Conservation (phyloP, 2,797 vertebrate genomes). For the Antrozous pallidus region DNA sequence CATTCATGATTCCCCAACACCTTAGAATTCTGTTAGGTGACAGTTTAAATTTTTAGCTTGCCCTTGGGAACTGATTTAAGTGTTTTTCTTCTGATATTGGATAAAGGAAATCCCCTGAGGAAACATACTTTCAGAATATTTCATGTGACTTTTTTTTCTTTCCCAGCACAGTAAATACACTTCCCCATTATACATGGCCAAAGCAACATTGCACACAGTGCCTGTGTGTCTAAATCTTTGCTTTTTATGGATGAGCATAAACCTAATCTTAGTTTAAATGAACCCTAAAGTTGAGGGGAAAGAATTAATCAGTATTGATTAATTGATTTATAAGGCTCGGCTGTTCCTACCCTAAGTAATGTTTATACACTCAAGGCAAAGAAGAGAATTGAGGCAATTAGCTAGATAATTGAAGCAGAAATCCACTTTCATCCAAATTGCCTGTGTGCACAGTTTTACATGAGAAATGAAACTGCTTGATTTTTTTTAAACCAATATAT, state of each 20-base stretch:
- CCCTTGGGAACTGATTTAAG: background rate
- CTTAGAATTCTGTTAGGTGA: background rate
- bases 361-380: background rate
- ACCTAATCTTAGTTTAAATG: background rate
- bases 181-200: background rate
- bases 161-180: background rate
- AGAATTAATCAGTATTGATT: constrained; percentile 40
- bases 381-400: constrained; percentile 29
- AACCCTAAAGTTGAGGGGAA: background rate
- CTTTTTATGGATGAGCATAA: background rate
- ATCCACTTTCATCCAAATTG: constrained; percentile 13
- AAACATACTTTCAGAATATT: background rate
- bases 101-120: background rate
- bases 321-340: constrained; percentile 41
- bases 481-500: background rate
- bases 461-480: background rate
- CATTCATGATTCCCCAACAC: background rate
- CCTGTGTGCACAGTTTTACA: background rate
- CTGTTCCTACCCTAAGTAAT: background rate
- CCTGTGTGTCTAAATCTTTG: background rate
- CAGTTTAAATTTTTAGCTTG: constrained; percentile 3
- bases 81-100: background rate
- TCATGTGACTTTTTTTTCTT: background rate
- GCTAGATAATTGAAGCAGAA: constrained; percentile 34
- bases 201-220: no score